Conservation (phyloP, 2,888 invertebrate genomes). For the Cosmia trapezina region DNA sequence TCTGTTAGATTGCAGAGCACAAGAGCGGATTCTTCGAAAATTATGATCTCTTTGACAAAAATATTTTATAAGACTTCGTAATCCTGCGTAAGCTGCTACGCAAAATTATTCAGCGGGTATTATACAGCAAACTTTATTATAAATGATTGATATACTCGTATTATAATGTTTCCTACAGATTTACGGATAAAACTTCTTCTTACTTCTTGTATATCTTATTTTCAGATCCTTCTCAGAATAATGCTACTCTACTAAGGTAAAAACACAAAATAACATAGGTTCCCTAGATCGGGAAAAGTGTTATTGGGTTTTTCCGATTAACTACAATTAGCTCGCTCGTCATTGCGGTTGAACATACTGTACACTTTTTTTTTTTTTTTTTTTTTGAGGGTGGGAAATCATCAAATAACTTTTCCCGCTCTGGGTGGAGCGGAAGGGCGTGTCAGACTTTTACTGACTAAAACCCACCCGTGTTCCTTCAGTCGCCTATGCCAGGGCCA, state of each 20-base stretch:
- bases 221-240: neutral
- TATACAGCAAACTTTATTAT: slow-evolving; percentile 12
- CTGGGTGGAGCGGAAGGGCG: too few relatives aligned
- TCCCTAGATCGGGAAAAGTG: neutral
- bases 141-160: too few relatives aligned
- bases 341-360: too few relatives aligned
- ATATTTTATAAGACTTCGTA: slow-evolving; percentile 21
- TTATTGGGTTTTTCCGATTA: neutral
- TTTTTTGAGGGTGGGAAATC: too few relatives aligned
- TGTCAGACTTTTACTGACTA: too few relatives aligned
- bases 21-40: neutral
- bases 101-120: slow-evolving; percentile 1
- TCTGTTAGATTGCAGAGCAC: slow-evolving; percentile 7
- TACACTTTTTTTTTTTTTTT: too few relatives aligned
- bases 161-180: neutral
- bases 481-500: too few relatives aligned
- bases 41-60: slow-evolving; percentile 30
- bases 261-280: neutral
- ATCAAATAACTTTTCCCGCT: too few relatives aligned
- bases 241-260: neutral
- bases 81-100: slow-evolving; percentile 13
- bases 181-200: neutral
- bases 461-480: too few relatives aligned
- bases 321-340: too few relatives aligned
- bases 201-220: neutral